Base-by-base conservation (phyloP, 2,797 vertebrate genomes). In the Acrocephalus scirpaceus region DNA sequence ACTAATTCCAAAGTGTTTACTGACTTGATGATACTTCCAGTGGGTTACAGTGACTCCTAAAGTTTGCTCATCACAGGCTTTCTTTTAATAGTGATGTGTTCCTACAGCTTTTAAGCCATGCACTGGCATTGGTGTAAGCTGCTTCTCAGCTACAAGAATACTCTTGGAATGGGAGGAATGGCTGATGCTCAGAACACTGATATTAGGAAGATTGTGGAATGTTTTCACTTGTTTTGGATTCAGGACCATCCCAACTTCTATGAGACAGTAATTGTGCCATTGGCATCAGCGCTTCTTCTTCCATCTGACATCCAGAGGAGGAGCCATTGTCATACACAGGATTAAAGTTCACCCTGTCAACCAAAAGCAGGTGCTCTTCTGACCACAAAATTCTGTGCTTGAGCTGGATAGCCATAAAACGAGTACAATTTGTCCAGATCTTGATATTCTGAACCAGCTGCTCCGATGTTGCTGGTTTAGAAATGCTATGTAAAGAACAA, bases 401-500 rank as follows among this genome's bases (percentile, higher is more conserved):
- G 48, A 88, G 30, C 44, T 14, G 27, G 54, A 50, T 16, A 85
- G 45, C 29, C 30, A 34, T 60, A 67, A 92, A 50, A 44, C 0
- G 8, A 80, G 57, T 67, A 73, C 64, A 69, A 7, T 48, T 80
- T 80, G 18, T 89, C 61, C 72, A 40, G 25, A 64, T 54, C 44
- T 82, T 47, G 30, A 25, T 86, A 47, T 44, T 71, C 80, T 75
- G 78, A 88, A 56, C 5, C 22, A 65, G 16, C 17, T 86, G 50
- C 13, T 79, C 71, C 4, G 0, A 67, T 78, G 42, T 8, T 85
- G 23, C 21, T 74, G 5, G 34, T 80, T 89, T 50, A 71, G 34
- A 93, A 91, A 65, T 50, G 30, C 42, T 74, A 34, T n/a, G 19
- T 72, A 69, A 86, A 86, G 61, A 90, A n/a, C 10, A 74, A 85